Evolutionary conservation across 2,113 vertebrate genomes (phyloP), one percentile per base, ranked within the genome.

Genomic region (Pristiophorus japonicus): DNA sequence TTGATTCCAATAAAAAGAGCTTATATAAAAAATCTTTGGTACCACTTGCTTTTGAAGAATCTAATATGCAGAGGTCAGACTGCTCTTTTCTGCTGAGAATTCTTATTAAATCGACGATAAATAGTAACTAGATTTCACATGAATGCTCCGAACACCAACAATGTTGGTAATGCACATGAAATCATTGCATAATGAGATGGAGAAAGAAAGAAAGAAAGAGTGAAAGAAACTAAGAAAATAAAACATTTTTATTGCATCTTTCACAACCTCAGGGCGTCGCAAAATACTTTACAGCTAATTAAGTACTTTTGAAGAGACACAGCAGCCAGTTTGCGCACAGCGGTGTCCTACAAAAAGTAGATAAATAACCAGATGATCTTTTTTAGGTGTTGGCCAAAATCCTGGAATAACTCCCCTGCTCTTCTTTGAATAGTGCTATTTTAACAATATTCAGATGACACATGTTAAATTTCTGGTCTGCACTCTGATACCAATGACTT

Each of bases 21-120:
- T 42, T 20, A 93, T 93, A 30, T 65, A 47, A 47, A 93, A 93
- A 91, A 22, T 62, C n/a, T 93, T 65, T 93, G 90, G 90, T 93
- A 22, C 62, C 18, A 24, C 65, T 10, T 65, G 62, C 62, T 65
- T 93, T 65, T 93, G 62, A 93, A 93, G 90, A 93, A 38, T 65
- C n/a, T 22, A 22, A 62, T 22, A 20, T 62, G 38, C 8, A 38
- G 55, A 93, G 59, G 59, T 93, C 90, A 93, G 90, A 38, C 30
- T 65, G 90, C n/a, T 66, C 62, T 38, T 65, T 42, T n/a, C 90
- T 65, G 30, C 90, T 38, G 62, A 65, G 62, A 63, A 65, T 38
- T 42, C 90, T 93, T 93, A 65, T 22, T 42, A 93, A 93, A 93
- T 65, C n/a, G 42, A 45, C n/a, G 47, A 55, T 88, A 12, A 88